Percentiles rank a stretch among this genome's conserved stretches.
Evolutionary conservation across 2,113 vertebrate species (phyloP).

Genomic region (Ginglymostoma cirratum): DNA sequence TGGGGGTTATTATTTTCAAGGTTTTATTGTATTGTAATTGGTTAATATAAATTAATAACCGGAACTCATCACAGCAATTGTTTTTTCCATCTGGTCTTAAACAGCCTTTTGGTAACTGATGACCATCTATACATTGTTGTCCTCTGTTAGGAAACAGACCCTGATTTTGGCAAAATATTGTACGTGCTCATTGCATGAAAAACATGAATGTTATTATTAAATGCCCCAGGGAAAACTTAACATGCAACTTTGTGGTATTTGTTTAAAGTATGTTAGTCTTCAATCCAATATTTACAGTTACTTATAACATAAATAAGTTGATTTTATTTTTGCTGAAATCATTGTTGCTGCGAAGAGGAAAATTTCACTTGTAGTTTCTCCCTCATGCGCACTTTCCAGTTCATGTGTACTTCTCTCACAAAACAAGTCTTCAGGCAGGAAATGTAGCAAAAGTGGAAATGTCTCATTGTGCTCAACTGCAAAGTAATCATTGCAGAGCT

Average conservation of each 20-base stretch:
- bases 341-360: constrained; percentile 11
- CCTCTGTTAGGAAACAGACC: not conserved
- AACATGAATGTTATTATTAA: not conserved
- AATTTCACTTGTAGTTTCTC: not conserved
- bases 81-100: constrained; percentile 57
- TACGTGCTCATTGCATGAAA: constrained; percentile 2
- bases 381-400: not conserved
- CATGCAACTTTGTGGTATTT: constrained; percentile 20
- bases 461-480: constrained; percentile 69
- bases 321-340: constrained; percentile 8
- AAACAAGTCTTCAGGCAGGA: not conserved
- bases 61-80: constrained; percentile 58
- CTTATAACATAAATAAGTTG: not conserved
- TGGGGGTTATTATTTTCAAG: constrained; percentile 43
- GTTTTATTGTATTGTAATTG: constrained; percentile 74
- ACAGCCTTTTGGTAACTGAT: constrained; percentile 58
- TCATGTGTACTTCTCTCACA: constrained; percentile 5
- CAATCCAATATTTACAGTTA: not conserved
- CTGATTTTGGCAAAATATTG: not conserved
- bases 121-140: constrained; percentile 40
- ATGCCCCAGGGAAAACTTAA: constrained; percentile 16
- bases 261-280: constrained; percentile 4
- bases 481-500: constrained; percentile 50
- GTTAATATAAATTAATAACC: constrained; percentile 63
- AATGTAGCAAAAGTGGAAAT: constrained; percentile 62